Conservation (phyloP, 2,797 vertebrate genomes). For the Pseudomugil tenellus region DNA sequence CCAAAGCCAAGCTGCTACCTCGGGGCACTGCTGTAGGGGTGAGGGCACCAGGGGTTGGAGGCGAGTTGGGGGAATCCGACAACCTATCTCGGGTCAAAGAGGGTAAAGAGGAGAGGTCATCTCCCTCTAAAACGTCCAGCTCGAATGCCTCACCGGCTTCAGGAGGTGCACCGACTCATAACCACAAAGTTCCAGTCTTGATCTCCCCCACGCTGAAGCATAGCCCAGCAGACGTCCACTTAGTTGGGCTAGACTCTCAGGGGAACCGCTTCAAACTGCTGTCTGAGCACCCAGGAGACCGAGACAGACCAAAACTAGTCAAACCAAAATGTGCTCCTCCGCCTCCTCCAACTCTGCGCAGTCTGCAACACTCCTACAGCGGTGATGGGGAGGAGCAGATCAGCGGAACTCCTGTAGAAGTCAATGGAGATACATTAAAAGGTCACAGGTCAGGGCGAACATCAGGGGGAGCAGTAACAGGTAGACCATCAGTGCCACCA, state of each 20-base stretch:
- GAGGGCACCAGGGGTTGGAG: constrained; percentile 81
- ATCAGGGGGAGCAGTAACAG: constrained; percentile 83
- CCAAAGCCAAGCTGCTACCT: constrained; percentile 95
- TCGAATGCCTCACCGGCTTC: constrained; percentile 61
- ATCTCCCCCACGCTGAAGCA: constrained; percentile 97
- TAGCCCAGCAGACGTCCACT: constrained; percentile 92
- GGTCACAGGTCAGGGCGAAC: constrained; percentile 84
- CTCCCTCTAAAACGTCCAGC: constrained; percentile 86
- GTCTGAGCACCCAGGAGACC: constrained; percentile 92
- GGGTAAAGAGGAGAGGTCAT: constrained; percentile 82
- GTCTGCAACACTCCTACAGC: constrained; percentile 86
- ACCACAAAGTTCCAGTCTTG: constrained; percentile 98
- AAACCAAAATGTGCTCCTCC: constrained; percentile 99
- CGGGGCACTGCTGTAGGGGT: constrained; percentile 77
- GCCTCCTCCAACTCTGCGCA: constrained; percentile 91
- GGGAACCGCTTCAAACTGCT: constrained; percentile 99
- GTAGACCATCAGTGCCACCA: constrained; percentile 85
- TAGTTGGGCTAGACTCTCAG: constrained; percentile 98
- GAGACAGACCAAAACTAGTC: constrained; percentile 92
- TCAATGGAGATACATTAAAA: constrained; percentile 86
- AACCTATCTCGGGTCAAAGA: constrained; percentile 83
- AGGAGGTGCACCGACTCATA: constrained; percentile 85
- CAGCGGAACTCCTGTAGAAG: constrained; percentile 69
- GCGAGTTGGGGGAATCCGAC: constrained; percentile 78
- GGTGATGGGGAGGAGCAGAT: constrained; percentile 84